Evolutionary conservation across 2,113 vertebrate species (phyloP), one percentile per base, ranked within the genome.

Genomic region (Nannobrachium achirus): DNA sequence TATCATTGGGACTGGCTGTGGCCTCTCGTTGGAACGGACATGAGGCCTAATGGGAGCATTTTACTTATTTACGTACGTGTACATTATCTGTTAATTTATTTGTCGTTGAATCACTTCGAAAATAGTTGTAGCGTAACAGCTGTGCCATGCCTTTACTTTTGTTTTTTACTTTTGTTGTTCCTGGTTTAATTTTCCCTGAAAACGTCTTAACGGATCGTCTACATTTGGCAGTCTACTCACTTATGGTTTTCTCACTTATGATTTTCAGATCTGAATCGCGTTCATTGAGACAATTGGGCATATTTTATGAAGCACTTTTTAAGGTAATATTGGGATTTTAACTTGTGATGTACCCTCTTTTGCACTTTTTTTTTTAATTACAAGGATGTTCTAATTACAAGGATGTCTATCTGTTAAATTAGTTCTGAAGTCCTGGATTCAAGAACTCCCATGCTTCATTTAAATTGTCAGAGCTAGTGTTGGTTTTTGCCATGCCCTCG

Each of bases 121-220:
- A 9, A 9, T 7, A 56, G 39, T 55, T 55, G 49, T 41, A 40
- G 8, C 8, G 16, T 64, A 20, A 44, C 16, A 7, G 42, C n/a
- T 19, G 56, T 79, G 66, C 70, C 67, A 73, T 68, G 40, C 51
- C 8, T 66, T 64, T 75, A 42, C 33, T 49, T 63, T 55, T 66
- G 13, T 58, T 49, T n/a, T 66, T 64, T 75, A 42, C 33, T 49
- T 63, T 55, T 66, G 13, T 58, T 49, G 19, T 13, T 39, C 48
- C 19, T 1, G 49, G 10, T 18, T 39, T 10, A n/a, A n/a, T n/a
- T n/a, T n/a, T n/a, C n/a, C n/a, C n/a, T n/a, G n/a, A n/a, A 11
- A 44, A 56, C 33, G 53, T 10, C 20, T 48, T 48, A 48, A 6
- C 14, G 1, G 11, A 48, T 13, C 13, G 14, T 48, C 45, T 14